These are phyloP conservation scores for Hipposideros larvatus DNA, from an alignment of 2,797 vertebrate genomes.

Conservation along the genomic window DNA sequence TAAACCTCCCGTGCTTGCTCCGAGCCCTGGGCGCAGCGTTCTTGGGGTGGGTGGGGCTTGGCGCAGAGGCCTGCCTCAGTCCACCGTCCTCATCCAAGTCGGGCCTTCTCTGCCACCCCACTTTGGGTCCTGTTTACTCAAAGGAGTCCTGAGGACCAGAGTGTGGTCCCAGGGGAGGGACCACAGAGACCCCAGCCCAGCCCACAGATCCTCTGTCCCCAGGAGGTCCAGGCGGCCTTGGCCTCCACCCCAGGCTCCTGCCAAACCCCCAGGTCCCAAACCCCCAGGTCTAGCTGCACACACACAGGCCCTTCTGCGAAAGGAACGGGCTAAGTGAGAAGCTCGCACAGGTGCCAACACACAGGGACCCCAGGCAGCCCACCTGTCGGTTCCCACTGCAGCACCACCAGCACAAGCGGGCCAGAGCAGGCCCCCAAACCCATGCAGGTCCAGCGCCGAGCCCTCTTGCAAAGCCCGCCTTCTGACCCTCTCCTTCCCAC, in stretches of 20 bases:
- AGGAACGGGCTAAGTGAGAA: background rate
- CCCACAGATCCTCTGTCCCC: background rate
- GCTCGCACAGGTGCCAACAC: fast-evolving
- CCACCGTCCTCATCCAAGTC: fast-evolving
- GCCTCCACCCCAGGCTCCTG: background rate
- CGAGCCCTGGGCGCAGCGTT: background rate
- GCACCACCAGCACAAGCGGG: background rate
- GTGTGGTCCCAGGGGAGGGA: too few relatives aligned
- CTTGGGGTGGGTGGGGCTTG: background rate
- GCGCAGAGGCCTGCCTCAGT: background rate
- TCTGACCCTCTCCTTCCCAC: background rate
- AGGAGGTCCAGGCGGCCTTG: background rate
- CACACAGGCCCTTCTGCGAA: background rate
- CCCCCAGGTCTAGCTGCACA: background rate
- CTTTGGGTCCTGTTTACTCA: background rate
- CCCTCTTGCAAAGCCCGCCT: fast-evolving
- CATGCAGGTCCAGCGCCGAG: fast-evolving
- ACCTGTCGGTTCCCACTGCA: fast-evolving
- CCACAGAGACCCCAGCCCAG: too few relatives aligned
- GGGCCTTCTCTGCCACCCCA: background rate
- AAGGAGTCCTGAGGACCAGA: background rate
- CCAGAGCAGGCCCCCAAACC: background rate
- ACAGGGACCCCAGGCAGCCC: background rate
- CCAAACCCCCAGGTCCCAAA: background rate
- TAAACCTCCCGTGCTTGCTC: constrained; percentile 58